Percentiles rank a stretch among this genome's conserved stretches.
phyloP scores from a whole-genome alignment of 2,113 vertebrate species.

The Chaetura pelagica region DNA sequence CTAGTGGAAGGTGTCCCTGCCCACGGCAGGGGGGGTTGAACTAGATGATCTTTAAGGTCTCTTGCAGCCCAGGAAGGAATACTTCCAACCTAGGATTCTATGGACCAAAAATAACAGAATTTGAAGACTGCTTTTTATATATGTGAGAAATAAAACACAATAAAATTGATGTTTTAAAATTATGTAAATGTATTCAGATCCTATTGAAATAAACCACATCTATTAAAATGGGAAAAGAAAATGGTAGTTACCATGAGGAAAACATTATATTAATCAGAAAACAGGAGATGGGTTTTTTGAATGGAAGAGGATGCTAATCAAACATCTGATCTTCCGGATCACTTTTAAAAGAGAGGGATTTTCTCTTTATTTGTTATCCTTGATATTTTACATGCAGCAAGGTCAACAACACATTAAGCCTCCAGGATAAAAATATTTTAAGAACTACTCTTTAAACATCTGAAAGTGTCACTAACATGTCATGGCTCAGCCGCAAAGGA shows the following conservation, averaged over 20 bases:
- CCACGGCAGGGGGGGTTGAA: too few species aligned
- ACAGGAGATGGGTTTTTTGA: accelerated
- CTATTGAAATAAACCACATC: background rate
- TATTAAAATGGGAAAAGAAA: background rate
- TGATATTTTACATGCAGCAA: background rate
- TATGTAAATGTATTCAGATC: background rate
- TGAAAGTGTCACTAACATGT: background rate
- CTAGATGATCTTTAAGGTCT: too few species aligned
- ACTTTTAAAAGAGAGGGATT: background rate
- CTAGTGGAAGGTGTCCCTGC: too few species aligned
- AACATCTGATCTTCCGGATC: background rate
- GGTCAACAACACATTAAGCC: background rate
- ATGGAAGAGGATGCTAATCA: background rate
- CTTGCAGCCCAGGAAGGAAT: too few species aligned
- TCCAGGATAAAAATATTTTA: background rate
- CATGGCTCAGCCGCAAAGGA: background rate
- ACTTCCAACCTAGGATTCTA: too few species aligned
- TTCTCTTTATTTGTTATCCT: background rate
- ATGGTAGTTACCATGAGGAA: background rate
- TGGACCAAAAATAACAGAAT: background rate
- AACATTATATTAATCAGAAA: background rate
- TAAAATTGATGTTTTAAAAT: background rate
- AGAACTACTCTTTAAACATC: background rate
- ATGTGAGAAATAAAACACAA: background rate
- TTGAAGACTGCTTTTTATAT: background rate